These are phyloP conservation scores for Mungos mungo DNA, from an alignment of 2,113 vertebrate species.

Conservation along the genomic window DNA sequence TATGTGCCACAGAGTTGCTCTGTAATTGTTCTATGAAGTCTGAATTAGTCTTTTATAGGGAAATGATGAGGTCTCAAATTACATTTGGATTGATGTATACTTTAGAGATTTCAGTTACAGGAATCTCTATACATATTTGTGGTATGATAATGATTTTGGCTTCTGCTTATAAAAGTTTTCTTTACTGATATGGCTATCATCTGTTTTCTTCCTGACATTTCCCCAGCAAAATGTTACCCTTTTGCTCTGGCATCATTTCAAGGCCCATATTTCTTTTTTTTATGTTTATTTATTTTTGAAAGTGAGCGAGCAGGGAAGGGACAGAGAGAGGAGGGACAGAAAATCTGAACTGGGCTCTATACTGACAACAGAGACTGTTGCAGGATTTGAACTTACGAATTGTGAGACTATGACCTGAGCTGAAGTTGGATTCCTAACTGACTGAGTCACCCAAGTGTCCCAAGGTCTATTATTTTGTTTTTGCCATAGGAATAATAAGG, in stretches of 20 bases:
- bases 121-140: not conserved
- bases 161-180: not conserved
- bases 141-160: not conserved
- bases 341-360: too few relatives aligned
- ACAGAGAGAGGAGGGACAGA: too few relatives aligned
- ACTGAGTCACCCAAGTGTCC: too few relatives aligned
- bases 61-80: not conserved
- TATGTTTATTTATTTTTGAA: too few relatives aligned
- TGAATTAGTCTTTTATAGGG: not conserved
- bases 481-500: not conserved
- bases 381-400: too few relatives aligned
- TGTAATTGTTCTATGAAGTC: not conserved
- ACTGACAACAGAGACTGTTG: too few relatives aligned
- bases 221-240: not conserved
- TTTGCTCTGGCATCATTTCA: not conserved
- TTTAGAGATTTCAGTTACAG: not conserved
- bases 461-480: not conserved
- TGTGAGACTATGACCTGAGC: too few relatives aligned
- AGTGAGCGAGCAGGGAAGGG: too few relatives aligned
- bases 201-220: not conserved
- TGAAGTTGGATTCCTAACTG: too few relatives aligned
- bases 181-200: not conserved
- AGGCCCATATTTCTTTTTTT: not conserved
- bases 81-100: not conserved
- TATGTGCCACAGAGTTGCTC: not conserved